Evolutionary conservation across 2,113 vertebrate species (phyloP), one percentile per base, ranked within the genome.

Genomic region (Peromyscus polionotus): DNA sequence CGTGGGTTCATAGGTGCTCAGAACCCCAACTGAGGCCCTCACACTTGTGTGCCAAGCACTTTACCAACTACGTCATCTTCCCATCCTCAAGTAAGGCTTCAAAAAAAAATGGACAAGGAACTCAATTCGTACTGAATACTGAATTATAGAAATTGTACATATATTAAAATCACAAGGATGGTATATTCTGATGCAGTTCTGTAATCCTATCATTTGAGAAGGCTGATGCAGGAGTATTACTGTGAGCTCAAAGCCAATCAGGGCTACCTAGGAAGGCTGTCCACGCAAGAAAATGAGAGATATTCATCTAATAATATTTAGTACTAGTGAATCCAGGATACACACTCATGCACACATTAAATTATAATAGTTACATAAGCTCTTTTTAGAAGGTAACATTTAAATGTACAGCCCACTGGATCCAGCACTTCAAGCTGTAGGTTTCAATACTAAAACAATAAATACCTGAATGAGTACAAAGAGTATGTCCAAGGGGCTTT

Each of bases 381-480:
- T 68, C 11, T n/a, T 96, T 88, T 88, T 85, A 14, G 19, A 86
- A 95, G 22, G 70, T 48, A 86, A 31, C 89, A 13, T 91, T 96
- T 93, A 80, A 88, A 77, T 92, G 24, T 7, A n/a, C 13, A 61
- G 88, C 90, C 39, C 36, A 14, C n/a, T 91, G 51, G 36, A 67
- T 57, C 39, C 4, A 91, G 11, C 33, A 54, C 10, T 88, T 91
- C 33, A 83, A 70, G 28, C 54, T 77, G 31, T 92, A 26, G 19
- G 1, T 90, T 84, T 92, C 19, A 67, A 6, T 70, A 16, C 48
- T n/a, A 57, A 93, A n/a, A 95, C 4, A 45, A 3, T 26, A 88
- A 45, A 3, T 26, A 88, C 22, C 67, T 42, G 10, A 73, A 1
- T 45, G 1, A 45, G 28, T 65, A 51, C 14, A 75, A 79, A 72